These are phyloP conservation scores for Invenusta paracnida DNA, from an alignment of 2,888 invertebrate genomes.

Conservation along the genomic window DNA sequence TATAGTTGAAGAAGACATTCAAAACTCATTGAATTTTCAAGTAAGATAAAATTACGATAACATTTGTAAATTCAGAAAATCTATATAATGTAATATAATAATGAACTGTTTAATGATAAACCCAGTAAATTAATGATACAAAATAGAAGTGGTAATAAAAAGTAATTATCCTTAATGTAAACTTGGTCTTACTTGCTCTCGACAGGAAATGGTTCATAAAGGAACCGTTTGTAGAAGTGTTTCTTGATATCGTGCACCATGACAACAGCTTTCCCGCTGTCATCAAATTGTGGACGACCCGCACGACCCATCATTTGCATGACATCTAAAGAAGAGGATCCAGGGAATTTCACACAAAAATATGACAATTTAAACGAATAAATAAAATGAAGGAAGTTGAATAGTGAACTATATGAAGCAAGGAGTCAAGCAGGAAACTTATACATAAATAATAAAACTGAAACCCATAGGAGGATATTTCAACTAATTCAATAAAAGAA, in stretches of 20 bases:
- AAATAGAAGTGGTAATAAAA: background rate
- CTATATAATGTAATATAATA: slow-evolving; percentile 10
- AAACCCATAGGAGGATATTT: no score
- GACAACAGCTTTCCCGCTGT: slow-evolving; percentile 70
- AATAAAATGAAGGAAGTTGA: no score
- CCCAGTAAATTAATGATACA: background rate
- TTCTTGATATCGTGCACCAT: slow-evolving; percentile 90
- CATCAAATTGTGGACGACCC: slow-evolving; percentile 92
- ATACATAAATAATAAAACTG: no score
- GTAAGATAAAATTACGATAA: no score
- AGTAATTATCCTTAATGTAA: slow-evolving; percentile 46
- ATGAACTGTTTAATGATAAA: background rate
- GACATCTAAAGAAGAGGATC: slow-evolving; percentile 71
- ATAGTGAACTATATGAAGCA: no score
- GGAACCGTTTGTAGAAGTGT: slow-evolving; percentile 95
- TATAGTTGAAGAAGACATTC: no score
- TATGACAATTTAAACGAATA: no score
- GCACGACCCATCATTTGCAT: slow-evolving; percentile 99
- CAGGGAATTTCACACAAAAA: no score
- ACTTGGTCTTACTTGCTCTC: no score
- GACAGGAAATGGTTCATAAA: slow-evolving; percentile 98
- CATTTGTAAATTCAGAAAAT: background rate
- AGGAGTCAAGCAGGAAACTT: no score
- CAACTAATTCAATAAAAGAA: no score
- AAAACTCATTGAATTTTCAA: no score